Evolutionary conservation across 2,888 invertebrate genomes (phyloP).

Genomic region (Tipula unca): DNA sequence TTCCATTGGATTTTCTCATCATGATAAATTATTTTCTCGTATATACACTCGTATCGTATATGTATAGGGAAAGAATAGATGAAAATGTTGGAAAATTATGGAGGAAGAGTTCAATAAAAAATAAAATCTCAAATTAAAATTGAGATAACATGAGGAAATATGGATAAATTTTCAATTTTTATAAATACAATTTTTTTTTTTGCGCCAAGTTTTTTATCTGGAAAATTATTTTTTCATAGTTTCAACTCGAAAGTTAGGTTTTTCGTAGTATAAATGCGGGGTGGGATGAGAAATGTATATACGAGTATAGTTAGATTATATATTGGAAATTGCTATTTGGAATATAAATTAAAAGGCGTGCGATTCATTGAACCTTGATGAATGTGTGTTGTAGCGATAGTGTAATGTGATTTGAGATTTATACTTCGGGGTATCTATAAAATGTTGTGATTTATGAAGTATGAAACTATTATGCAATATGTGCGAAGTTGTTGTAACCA

Average conservation of each 20-base stretch:
- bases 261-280: background rate
- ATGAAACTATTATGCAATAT: no score
- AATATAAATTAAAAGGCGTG: background rate
- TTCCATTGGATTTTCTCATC: background rate
- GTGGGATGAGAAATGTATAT: background rate
- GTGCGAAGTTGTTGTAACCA: no score
- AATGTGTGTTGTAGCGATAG: background rate
- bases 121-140: conserved; percentile 1
- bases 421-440: no score
- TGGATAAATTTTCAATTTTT: background rate
- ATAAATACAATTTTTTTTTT: background rate
- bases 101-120: background rate
- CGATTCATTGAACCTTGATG: background rate
- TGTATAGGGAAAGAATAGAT: background rate
- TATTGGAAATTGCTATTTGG: background rate
- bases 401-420: background rate
- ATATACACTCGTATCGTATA: background rate
- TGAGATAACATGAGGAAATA: conserved; percentile 8
- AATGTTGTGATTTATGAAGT: no score
- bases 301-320: background rate
- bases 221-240: background rate
- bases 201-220: background rate
- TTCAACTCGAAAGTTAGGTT: background rate
- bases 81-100: background rate
- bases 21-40: background rate